These are phyloP conservation scores for Anableps anableps DNA, from an alignment of 2,797 vertebrate species.

Conservation along the genomic window DNA sequence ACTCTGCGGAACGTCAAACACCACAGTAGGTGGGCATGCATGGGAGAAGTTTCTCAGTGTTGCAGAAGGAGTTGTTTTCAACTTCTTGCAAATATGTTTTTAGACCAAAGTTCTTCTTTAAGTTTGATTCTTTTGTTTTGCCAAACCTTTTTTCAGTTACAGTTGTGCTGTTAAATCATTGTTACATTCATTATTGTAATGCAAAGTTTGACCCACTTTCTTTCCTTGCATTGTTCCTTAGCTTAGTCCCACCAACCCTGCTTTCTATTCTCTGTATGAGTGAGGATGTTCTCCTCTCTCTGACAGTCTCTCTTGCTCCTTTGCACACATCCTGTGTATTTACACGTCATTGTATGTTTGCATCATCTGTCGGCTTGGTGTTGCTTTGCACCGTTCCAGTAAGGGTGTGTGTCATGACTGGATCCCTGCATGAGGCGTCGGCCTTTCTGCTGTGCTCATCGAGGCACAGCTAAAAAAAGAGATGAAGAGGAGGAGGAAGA, in stretches of 20 bases:
- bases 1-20: slow-evolving; percentile 7
- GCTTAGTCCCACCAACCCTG: slow-evolving; percentile 65
- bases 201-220: slow-evolving; percentile 80
- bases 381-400: slow-evolving; percentile 45
- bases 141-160: slow-evolving; percentile 25
- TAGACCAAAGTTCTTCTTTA: slow-evolving; percentile 2
- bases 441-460: slow-evolving; percentile 73
- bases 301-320: slow-evolving; percentile 48
- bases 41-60: slow-evolving; percentile 10
- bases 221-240: slow-evolving; percentile 68
- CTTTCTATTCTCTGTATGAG: slow-evolving; percentile 68
- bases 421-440: slow-evolving; percentile 65
- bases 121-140: slow-evolving; percentile 28
- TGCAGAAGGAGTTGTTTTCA: neutral
- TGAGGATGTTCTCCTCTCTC: slow-evolving; percentile 49
- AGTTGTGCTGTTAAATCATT: slow-evolving; percentile 66
- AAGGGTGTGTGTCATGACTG: slow-evolving; percentile 74
- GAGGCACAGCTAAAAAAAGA: slow-evolving; percentile 63
- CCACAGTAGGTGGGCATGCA: neutral
- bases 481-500: slow-evolving; percentile 58
- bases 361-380: slow-evolving; percentile 58
- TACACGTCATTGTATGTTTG: slow-evolving; percentile 68
- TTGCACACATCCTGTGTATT: slow-evolving; percentile 56
- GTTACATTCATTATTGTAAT: slow-evolving; percentile 75
- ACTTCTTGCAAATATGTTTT: slow-evolving; percentile 1